phyloP scores from a whole-genome alignment of 1,140 invertebrate species.

The Microplitis demolitor region DNA sequence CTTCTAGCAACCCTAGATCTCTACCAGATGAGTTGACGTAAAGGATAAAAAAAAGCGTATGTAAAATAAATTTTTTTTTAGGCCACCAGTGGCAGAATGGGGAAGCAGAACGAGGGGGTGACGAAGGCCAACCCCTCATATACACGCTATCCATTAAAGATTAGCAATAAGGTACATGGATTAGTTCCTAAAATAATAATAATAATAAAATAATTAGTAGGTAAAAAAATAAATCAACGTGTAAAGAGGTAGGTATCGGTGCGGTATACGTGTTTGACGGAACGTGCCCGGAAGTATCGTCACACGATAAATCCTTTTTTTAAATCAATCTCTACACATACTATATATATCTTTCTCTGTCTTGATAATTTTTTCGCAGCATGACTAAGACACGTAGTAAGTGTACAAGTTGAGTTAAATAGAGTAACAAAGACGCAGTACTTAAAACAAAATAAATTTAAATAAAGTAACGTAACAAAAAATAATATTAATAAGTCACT shows the following conservation, averaged over 20 bases:
- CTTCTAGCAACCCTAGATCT: neutral
- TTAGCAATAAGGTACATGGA: conserved; percentile 30
- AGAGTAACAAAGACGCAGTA: neutral
- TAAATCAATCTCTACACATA: conserved; percentile 29
- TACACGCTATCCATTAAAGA: conserved; percentile 41
- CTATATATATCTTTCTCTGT: conserved; percentile 25
- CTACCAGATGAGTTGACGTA: neutral
- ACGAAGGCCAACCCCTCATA: conserved; percentile 23
- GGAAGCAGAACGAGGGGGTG: conserved; percentile 34
- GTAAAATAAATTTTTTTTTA: conserved; percentile 9
- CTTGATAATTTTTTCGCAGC: neutral
- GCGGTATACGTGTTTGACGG: neutral
- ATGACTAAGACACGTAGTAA: neutral
- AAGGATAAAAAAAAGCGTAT: neutral
- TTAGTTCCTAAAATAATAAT: conserved; percentile 19
- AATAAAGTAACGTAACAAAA: neutral
- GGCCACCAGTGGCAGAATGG: conserved; percentile 1
- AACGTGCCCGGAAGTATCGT: conserved; percentile 9
- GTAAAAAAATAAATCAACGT: neutral
- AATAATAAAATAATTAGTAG: neutral
- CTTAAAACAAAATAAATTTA: no score
- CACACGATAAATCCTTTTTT: neutral
- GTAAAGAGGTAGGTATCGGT: neutral
- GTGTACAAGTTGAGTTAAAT: neutral
- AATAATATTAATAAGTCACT: conserved; percentile 35